Base-by-base conservation (phyloP, 2,888 invertebrate genomes). In the Criorhina ranunculi region DNA sequence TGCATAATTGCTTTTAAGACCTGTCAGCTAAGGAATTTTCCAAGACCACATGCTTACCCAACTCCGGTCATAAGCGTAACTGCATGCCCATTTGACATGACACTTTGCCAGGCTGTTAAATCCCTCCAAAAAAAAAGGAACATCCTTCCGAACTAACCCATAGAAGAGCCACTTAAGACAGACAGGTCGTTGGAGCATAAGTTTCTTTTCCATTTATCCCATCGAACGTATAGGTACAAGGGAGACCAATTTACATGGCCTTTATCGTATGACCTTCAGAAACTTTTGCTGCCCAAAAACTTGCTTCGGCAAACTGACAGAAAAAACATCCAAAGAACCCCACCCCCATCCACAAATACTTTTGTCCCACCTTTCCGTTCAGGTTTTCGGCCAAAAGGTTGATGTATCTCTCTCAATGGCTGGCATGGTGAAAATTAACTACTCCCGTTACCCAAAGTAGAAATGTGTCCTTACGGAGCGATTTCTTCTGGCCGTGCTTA, bases 121-220 rank as follows among this genome's bases (percentile, higher is more conserved):
- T 35, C 57, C 66, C 49, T 40, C 49, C 40, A n/a, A 33, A 46
- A 35, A 12, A 17, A 40, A 40, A 1, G 2, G 24, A 67, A 40
- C 37, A 42, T 60, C 60, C 31, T 53, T 44, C 5, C 19, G 19
- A 9, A 35, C 46, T 46, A 33, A 9, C 12, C 12, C 33, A 44
- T 19, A 29, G 37, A 15, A 55, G 29, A 64, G 46, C 78, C 29
- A 64, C 72, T 66, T 64, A 67, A 67, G 55, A 60, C 80, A 67
- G 67, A 75, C 73, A 75, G 62, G 55, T 69, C 76, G 64, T 53
- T 70, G 64, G 35, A 40, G 57, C 76, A 76, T 62, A 76, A 76
- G 69, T 81, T 70, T 53, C 70, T 57, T 44, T 35, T 59, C 62
- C 60, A 75, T 67, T 46, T 49, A 51, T 46, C 37, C 53, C 33